These are phyloP conservation scores for Crenichthys baileyi DNA, from an alignment of 2,797 vertebrate species.

Conservation along the genomic window DNA sequence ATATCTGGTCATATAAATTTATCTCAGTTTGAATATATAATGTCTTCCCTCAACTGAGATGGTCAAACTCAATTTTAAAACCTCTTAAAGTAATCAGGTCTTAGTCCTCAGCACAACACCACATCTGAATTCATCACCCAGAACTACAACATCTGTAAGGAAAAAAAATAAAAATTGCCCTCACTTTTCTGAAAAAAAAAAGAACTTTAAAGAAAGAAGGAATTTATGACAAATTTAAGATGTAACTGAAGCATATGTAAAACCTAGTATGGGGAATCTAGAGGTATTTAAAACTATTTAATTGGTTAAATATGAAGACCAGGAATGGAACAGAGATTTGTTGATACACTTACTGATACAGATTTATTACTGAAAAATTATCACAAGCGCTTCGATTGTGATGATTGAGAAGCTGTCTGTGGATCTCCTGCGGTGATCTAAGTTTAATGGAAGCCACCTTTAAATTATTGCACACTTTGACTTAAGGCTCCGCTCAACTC, in stretches of 20 bases:
- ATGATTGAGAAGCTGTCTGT: neutral
- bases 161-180: neutral
- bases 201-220: neutral
- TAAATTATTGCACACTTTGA: neutral
- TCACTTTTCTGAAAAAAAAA: neutral
- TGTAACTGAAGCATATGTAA: neutral
- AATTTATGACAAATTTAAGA: neutral
- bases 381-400: neutral
- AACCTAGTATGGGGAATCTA: neutral
- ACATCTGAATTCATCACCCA: neutral
- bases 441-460: conserved; percentile 13
- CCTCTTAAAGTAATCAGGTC: neutral
- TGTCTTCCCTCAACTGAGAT: too few relatives aligned
- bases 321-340: neutral
- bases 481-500: neutral
- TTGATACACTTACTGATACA: neutral
- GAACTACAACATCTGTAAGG: neutral
- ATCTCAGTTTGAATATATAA: too few relatives aligned
- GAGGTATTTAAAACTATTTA: neutral
- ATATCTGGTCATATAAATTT: too few relatives aligned
- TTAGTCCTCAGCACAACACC: neutral
- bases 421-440: neutral
- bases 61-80: neutral
- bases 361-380: neutral
- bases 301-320: neutral